A percentile compares a stretch with the other conserved stretches of the same genome.
Conservation (phyloP, 2,797 vertebrate genomes). For the Loriculus beryllinus region DNA sequence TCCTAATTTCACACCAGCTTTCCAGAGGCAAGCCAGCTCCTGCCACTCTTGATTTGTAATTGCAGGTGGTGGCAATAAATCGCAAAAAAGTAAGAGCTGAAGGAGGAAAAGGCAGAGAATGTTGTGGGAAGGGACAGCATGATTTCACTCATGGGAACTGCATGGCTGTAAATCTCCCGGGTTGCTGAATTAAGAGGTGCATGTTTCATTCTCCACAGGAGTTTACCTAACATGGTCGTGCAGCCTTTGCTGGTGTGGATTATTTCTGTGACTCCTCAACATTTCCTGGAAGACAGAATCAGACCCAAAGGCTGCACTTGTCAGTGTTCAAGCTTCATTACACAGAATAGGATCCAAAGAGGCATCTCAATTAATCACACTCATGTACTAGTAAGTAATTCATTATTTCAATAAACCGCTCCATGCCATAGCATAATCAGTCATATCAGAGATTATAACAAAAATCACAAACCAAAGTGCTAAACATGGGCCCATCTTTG, state of each 20-base stretch:
- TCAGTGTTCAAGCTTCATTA: slow-evolving; percentile 63
- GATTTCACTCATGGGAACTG: background rate
- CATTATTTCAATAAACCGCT: slow-evolving; percentile 73
- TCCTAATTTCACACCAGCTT: background rate
- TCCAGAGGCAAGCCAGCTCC: background rate
- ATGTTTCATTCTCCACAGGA: background rate
- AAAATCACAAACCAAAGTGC: slow-evolving; percentile 67
- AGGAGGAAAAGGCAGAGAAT: background rate
- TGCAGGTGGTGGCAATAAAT: background rate
- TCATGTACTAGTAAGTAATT: slow-evolving; percentile 71
- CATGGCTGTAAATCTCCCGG: background rate
- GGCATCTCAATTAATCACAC: slow-evolving; percentile 70
- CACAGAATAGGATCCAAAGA: slow-evolving; percentile 60
- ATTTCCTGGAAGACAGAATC: slow-evolving; percentile 6
- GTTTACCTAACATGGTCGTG: background rate
- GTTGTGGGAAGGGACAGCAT: background rate
- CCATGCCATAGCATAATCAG: slow-evolving; percentile 62
- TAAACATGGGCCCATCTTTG: slow-evolving; percentile 65
- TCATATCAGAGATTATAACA: slow-evolving; percentile 67
- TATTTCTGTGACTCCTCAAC: background rate
- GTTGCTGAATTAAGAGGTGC: background rate
- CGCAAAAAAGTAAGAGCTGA: slow-evolving; percentile 13
- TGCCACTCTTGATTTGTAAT: background rate
- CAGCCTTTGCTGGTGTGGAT: background rate
- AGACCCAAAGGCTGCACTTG: slow-evolving; percentile 40